Base-by-base conservation (phyloP, 1,140 invertebrate species). In the Anoplolepis gracilipes region DNA sequence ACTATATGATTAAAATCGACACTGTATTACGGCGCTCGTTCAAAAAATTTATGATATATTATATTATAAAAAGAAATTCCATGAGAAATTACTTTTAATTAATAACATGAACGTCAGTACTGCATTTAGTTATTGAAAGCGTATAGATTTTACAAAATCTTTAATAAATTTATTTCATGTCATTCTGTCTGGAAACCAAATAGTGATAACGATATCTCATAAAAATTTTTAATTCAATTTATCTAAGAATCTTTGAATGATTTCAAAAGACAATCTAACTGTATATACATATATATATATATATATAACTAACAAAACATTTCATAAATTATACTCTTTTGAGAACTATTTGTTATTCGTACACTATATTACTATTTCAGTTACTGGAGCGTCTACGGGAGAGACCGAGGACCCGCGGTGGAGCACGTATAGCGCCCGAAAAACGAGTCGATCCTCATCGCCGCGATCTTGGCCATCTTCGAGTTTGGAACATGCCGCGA, bases 311-410 rank as follows among this genome's bases (percentile, higher is more conserved):
- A n/a, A 64, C 1, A 16, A 46, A 19, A 62, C 2, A 25, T 57
- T 30, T 65, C 13, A 46, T 36, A 36, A 46, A 65, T n/a, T n/a
- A 65, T n/a, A 25, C 42, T 13, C 19, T n/a, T 1, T 2, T 11
- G 2, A 42, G 46, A 19, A 2, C 16, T 19, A 53, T n/a, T 53
- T 57, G 25, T 70, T 19, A 49, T 28, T 64, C 30, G 13, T n/a
- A n/a, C 6, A 11, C 3, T 7, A 69, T 46, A 16, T 85, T 91
- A 78, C 33, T 91, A 85, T 93, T 94, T 30, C 84, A 94, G 93
- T 93, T 85, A 87, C 89, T 88, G 90, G 91, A 85, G 84, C 90
- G 62, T 89, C 90, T 39, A 86, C 86, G 33, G 72, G 90, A 28
- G 84, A 78, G 69, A 85, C 87, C 25, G 59, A 90, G 53, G 69